Base-by-base conservation (phyloP, 2,888 invertebrate genomes). In the Anthophora plumipes region DNA sequence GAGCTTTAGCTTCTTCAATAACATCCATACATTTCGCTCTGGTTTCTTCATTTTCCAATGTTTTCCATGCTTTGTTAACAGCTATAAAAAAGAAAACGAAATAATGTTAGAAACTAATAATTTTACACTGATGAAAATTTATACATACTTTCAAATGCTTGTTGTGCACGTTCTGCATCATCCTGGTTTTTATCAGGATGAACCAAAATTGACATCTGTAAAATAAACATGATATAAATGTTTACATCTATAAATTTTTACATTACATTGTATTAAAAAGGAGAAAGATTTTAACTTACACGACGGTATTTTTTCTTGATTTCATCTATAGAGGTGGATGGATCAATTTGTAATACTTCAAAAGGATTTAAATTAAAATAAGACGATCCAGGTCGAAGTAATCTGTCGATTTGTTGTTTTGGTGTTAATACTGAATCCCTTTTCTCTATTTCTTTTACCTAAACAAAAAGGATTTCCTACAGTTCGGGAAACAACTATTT, bases 101-200 rank as follows among this genome's bases (percentile, higher is more conserved):
- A 25, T 20, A 48, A 67, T 50, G 3, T 57, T 63, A 60, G 46
- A 43, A 14, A 52, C 55, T 46, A n/a, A 5, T 54, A n/a, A 31
- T 43, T 25, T 11, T 9, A 39, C 17, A 60, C 17, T n/a, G 17
- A 5, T 1, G 9, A 9, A 25, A 31, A 39, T 25, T 57, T 70
- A 25, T 64, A 86, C 92, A 89, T 90, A 94, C 94, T 97, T 94
- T 98, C 98, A 93, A 98, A 98, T 59, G 97, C 97, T 92, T 97
- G 96, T 93, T 99, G 98, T 1, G 99, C 98, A 92, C 98, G 95
- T 76, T 99, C 99, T 41, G 96, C 94, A 93, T 99, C 98, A 94
- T 99, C 98, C 94, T 97, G 97, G 94, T 99, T 99, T 94, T 99
- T 99, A 93, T 99, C 99, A 31, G 99, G 99, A 96, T 99, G 99